These are phyloP conservation scores for Odiellus spinosus DNA, from an alignment of 2,888 invertebrate genomes.

Conservation along the genomic window DNA sequence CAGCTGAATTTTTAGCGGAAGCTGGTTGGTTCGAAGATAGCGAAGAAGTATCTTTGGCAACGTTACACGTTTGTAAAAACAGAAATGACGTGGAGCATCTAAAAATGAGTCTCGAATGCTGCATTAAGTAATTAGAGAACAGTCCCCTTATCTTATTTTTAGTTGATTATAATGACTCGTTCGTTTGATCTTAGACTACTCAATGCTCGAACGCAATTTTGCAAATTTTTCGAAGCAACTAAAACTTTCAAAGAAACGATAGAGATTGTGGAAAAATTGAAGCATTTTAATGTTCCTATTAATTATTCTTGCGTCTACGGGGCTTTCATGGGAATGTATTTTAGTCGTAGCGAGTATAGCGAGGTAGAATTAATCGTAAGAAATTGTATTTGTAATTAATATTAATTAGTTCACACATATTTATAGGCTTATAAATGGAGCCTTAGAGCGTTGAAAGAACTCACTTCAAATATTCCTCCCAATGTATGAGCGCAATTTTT, in stretches of 20 bases:
- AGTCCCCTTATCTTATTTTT: not conserved
- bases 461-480: conserved; percentile 30
- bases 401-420: not conserved
- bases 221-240: not conserved
- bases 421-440: conserved; percentile 53
- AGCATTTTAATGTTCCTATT: not conserved
- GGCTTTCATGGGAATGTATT: not conserved
- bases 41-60: conserved; percentile 49
- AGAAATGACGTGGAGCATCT: conserved; percentile 35
- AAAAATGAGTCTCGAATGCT: conserved; percentile 59
- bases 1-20: conserved; percentile 56
- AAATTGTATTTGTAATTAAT: conserved; percentile 15
- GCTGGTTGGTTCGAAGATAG: conserved; percentile 73
- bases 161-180: not conserved
- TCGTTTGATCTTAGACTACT: not conserved
- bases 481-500: conserved; percentile 21
- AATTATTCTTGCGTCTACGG: not conserved
- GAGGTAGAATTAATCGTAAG: not conserved
- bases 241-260: not conserved
- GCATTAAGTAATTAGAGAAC: conserved; percentile 49
- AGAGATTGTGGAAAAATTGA: not conserved
- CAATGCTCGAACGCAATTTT: not conserved
- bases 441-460: conserved; percentile 50
- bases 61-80: conserved; percentile 44
- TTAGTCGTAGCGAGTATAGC: not conserved